Percentiles rank a stretch among this genome's conserved stretches.
Conservation (phyloP, 2,888 invertebrate species). For the Seira ritae region DNA sequence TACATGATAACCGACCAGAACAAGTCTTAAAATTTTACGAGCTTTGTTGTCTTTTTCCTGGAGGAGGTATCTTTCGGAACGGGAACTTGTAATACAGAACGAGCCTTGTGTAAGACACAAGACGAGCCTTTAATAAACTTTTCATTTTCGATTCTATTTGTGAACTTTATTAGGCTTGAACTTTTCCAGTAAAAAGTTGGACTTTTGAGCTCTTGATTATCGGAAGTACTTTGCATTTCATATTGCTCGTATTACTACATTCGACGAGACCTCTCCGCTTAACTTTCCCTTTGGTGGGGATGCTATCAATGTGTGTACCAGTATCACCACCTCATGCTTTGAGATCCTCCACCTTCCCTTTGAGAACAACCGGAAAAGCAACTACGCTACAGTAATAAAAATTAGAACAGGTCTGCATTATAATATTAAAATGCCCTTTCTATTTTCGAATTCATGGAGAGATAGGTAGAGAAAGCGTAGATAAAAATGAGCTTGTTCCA, state of each 20-base stretch:
- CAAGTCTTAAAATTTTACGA: constrained; percentile 18
- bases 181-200: constrained; percentile 7
- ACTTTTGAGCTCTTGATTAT: constrained; percentile 8
- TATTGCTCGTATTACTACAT: not conserved
- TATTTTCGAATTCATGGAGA: constrained; percentile 1
- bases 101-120: too few relatives aligned
- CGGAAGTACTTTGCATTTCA: constrained; percentile 20
- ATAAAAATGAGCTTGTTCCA: constrained; percentile 5
- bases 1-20: not conserved
- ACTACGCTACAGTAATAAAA: constrained; percentile 1
- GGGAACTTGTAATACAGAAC: not conserved
- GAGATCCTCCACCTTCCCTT: constrained; percentile 1
- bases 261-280: not conserved
- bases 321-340: too few relatives aligned
- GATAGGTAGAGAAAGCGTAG: not conserved
- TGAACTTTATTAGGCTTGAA: constrained; percentile 19
- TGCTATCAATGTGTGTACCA: not conserved
- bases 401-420: constrained; percentile 15
- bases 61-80: not conserved
- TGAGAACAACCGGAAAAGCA: not conserved
- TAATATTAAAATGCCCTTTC: constrained; percentile 19
- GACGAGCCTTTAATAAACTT: not conserved
- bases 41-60: not conserved
- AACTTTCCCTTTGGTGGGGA: not conserved
- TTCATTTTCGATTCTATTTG: constrained; percentile 14